Evolutionary conservation across 2,888 invertebrate species (phyloP), one percentile per base, ranked within the genome.

Genomic region (Coelinius sp.): DNA sequence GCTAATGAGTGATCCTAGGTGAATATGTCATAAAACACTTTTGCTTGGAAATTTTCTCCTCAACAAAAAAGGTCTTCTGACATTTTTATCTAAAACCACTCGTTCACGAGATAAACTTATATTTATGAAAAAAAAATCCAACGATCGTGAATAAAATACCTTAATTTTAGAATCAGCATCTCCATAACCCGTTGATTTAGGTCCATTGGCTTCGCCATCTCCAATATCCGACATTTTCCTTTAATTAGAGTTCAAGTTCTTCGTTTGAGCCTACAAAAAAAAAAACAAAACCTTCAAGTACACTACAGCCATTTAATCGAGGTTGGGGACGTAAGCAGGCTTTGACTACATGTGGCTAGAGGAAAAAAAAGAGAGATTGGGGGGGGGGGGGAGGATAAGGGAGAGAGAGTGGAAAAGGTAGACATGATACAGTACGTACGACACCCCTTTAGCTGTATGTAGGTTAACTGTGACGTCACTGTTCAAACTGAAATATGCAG

Each of bases 401-500:
- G 20, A 62, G 20, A 35, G n/a, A 63, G 63, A 63, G 65, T 17
- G 27, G 17, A 31, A 59, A 12, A 49, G 67, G 62, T 46, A 64
- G 56, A 75, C 68, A 66, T 73, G 73, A 72, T 71, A 73, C 71
- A 75, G 74, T 62, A 74, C 68, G 69, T 75, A 70, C 76, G 74
- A 71, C 70, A 73, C 77, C 72, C 78, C 78, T 79, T 77, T 76
- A 77, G 76, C 73, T 71, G 14, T 79, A 84, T 84, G 82, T 84
- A 84, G 83, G 83, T 84, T 84, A 84, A 75, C 77, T 66, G 77
- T 84, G 83, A 84, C 83, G 84, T 84, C 83, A 84, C 76, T 62
- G 69, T 77, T 71, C 73, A 69, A 77, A 75, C 74, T 79, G 73
- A 78, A 81, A 78, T 79, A 79, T 80, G 80, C 78, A 81, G 73